Conservation (phyloP, 37 sponge, comb jelly and placozoan genomes). For the Haliclona indistincta region DNA sequence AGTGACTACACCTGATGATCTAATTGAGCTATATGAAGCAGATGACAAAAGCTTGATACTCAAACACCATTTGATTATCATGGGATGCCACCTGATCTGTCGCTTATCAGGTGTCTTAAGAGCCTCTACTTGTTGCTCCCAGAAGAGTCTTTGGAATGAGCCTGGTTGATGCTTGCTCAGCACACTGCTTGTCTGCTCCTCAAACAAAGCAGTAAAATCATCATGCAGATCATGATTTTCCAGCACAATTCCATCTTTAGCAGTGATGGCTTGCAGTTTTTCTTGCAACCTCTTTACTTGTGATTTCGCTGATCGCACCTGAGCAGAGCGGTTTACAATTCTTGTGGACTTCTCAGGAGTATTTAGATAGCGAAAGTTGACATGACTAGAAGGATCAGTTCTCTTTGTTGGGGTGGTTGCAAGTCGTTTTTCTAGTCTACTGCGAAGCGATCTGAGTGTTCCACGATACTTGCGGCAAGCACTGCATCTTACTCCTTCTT, state of each 20-base stretch:
- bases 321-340: no score
- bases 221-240: not conserved
- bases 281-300: not conserved
- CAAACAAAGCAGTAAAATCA: not conserved
- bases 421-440: no score
- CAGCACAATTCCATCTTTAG: not conserved
- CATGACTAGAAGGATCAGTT: not conserved
- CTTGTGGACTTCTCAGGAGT: not conserved
- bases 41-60: conserved; percentile 42
- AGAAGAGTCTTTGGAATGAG: conserved; percentile 13
- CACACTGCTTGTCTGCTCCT: not conserved
- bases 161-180: not conserved
- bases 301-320: not conserved
- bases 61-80: conserved; percentile 48
- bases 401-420: no score
- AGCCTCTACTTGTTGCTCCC: conserved; percentile 28
- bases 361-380: not conserved
- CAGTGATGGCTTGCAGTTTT: not conserved
- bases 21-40: conserved; percentile 20
- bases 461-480: no score
- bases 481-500: no score
- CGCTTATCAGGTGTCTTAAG: no score
- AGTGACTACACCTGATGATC: conserved; percentile 13
- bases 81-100: conserved; percentile 55
- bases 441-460: no score